Evolutionary conservation across 2,888 invertebrate species (phyloP).

Genomic region (Acanthopleura granulata): DNA sequence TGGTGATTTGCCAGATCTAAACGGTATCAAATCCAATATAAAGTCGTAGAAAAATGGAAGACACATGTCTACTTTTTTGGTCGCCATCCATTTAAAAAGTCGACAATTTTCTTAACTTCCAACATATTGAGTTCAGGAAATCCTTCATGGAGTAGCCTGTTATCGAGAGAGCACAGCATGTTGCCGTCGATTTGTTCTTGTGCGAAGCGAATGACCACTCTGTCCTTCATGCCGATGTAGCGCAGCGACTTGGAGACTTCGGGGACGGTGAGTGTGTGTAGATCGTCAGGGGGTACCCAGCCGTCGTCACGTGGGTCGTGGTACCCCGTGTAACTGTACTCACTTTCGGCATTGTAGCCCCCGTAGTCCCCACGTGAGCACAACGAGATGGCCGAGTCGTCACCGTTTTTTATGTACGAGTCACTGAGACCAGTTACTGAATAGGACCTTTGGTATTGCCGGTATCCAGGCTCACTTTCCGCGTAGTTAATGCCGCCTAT

Average conservation of each 20-base stretch:
- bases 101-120: conserved; percentile 65
- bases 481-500: conserved; percentile 36
- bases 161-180: conserved; percentile 58
- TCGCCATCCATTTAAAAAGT: conserved; percentile 65
- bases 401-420: conserved; percentile 45
- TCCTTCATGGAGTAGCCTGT: conserved; percentile 59
- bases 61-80: conserved; percentile 50
- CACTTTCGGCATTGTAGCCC: conserved; percentile 50
- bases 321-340: conserved; percentile 58
- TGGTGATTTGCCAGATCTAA: too few species aligned
- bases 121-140: conserved; percentile 65
- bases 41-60: not conserved
- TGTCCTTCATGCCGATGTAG: conserved; percentile 65
- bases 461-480: conserved; percentile 48
- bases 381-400: conserved; percentile 59
- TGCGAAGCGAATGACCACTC: conserved; percentile 56
- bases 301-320: conserved; percentile 48
- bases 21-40: too few species aligned
- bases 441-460: conserved; percentile 37
- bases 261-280: conserved; percentile 50
- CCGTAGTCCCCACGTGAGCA: conserved; percentile 31
- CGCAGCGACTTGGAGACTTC: conserved; percentile 61
- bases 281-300: conserved; percentile 59
- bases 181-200: conserved; percentile 66
- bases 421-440: conserved; percentile 50